Evolutionary conservation across 2,888 invertebrate genomes (phyloP).

Genomic region (Nasonia oneida): DNA sequence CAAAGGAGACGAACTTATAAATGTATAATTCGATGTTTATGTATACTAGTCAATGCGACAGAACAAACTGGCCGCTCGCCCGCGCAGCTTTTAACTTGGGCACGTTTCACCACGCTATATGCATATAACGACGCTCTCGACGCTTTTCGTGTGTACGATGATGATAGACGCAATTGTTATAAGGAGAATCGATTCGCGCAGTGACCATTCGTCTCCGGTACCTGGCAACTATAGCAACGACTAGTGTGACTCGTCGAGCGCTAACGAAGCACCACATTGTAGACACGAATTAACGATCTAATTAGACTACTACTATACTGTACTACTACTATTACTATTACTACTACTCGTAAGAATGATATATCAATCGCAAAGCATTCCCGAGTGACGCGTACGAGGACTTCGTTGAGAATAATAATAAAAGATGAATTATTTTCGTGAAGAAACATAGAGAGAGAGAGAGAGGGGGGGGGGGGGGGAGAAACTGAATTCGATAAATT

Average conservation of each 20-base stretch:
- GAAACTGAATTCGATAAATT: conserved; percentile 10
- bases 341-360: conserved; percentile 3
- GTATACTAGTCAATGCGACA: background rate
- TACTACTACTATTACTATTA: background rate
- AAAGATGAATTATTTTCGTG: conserved; percentile 39
- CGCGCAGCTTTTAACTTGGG: no score
- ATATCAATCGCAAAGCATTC: background rate
- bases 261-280: background rate
- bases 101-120: no score
- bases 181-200: background rate
- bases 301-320: background rate
- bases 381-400: background rate
- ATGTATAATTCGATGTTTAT: background rate
- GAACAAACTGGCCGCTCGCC: background rate
- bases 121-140: no score
- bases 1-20: background rate
- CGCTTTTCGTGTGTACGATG: no score
- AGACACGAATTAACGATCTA: background rate
- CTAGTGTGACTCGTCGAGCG: no score
- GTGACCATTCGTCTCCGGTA: background rate
- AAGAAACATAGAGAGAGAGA: conserved; percentile 30
- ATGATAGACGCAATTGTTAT: background rate
- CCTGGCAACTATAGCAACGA: no score
- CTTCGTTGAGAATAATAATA: background rate
- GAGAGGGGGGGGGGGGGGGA: background rate